Percentiles rank a stretch among this genome's conserved stretches.
These are phyloP conservation scores for Rana temporaria DNA, from an alignment of 2,113 vertebrate species.

Conservation along the genomic window DNA sequence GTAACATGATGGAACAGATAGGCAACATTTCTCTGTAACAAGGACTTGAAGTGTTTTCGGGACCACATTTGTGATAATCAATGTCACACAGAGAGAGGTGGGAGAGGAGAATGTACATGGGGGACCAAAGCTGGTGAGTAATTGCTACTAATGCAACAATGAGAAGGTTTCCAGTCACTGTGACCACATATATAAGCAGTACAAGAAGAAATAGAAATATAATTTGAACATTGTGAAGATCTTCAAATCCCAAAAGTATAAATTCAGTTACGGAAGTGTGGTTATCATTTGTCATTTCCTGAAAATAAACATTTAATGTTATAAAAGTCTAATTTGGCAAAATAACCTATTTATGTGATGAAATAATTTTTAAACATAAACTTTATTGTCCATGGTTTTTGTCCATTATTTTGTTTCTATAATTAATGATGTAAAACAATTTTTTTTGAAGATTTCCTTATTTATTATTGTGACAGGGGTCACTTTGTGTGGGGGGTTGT, in stretches of 20 bases:
- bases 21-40: not conserved
- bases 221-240: not conserved
- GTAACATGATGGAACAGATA: slow-evolving; percentile 47
- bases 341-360: too few species aligned
- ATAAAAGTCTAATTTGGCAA: too few species aligned
- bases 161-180: slow-evolving; percentile 53
- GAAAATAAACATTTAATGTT: too few species aligned
- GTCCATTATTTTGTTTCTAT: too few species aligned
- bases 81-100: slow-evolving; percentile 61
- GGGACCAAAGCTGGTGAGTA: slow-evolving; percentile 43
- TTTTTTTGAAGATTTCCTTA: too few species aligned
- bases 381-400: too few species aligned
- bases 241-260: slow-evolving; percentile 30
- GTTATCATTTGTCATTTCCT: not conserved
- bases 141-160: slow-evolving; percentile 52
- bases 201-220: slow-evolving; percentile 47
- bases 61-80: slow-evolving; percentile 58
- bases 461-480: too few species aligned
- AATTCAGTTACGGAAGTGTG: slow-evolving; percentile 38
- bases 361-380: too few species aligned
- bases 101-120: too few species aligned
- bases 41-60: slow-evolving; percentile 58
- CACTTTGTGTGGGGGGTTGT: too few species aligned
- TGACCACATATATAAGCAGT: slow-evolving; percentile 48
- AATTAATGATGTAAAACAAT: too few species aligned